These are phyloP conservation scores for Teleopsis dalmanni DNA, from an alignment of 1,140 invertebrate genomes.

Conservation along the genomic window DNA sequence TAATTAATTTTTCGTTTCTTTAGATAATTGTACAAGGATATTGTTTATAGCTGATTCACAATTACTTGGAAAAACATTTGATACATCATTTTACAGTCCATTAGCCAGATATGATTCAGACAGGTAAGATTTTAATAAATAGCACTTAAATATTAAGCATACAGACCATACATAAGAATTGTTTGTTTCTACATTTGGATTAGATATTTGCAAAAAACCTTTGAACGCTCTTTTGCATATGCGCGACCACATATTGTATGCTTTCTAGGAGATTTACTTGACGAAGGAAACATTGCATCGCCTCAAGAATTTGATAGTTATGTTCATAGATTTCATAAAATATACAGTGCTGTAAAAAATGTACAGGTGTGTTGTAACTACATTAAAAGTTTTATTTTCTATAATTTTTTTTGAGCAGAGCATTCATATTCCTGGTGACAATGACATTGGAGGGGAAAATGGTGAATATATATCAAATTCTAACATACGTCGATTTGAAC, in stretches of 20 bases:
- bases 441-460: constrained; percentile 89
- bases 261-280: constrained; percentile 87
- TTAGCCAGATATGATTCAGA: constrained; percentile 36
- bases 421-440: constrained; percentile 86
- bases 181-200: constrained; percentile 18
- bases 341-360: constrained; percentile 56
- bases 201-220: constrained; percentile 76
- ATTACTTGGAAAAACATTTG: constrained; percentile 63
- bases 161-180: neutral
- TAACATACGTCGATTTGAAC: constrained; percentile 71
- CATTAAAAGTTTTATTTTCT: neutral
- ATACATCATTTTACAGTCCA: constrained; percentile 30
- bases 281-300: constrained; percentile 77
- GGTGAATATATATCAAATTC: constrained; percentile 61
- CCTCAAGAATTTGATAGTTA: constrained; percentile 62
- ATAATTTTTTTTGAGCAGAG: constrained; percentile 44
- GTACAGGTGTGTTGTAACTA: constrained; percentile 40
- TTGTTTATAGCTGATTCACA: constrained; percentile 89
- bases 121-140: constrained; percentile 10
- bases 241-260: constrained; percentile 78
- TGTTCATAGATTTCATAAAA: constrained; percentile 59
- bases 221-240: constrained; percentile 60
- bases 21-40: constrained; percentile 57
- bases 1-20: constrained; percentile 1
- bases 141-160: neutral